Evolutionary conservation across 2,888 invertebrate genomes (phyloP), one percentile per base, ranked within the genome.

Genomic region (Pherbina coryleti): DNA sequence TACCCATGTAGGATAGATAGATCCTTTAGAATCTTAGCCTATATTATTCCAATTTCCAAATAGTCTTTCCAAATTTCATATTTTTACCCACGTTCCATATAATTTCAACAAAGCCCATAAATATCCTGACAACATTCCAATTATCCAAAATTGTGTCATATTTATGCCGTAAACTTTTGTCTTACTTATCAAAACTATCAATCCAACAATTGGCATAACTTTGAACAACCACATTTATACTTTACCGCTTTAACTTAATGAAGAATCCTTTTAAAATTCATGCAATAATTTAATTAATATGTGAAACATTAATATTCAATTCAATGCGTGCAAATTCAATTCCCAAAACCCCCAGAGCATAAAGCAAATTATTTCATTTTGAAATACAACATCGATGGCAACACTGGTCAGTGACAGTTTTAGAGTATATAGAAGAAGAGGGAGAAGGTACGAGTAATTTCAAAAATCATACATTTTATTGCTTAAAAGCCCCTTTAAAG

Each of bases 311-410:
- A 83, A 85, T 85, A 85, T 87, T 87, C 86, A 87, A 86, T 87
- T 86, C 85, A 80, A 83, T 86, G 85, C 85, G 87, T 87, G 87
- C 84, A 87, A 87, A 87, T 87, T 87, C 83, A 87, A 87, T 87
- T 86, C 85, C 83, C 86, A 82, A 84, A 84, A 84, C 83, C 85
- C 84, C 83, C 84, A 82, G 80, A 84, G 84, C 85, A 85, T 85
- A 82, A 85, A 83, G 83, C 82, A 84, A 86, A 86, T 86, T 86
- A 83, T 84, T 83, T 85, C 82, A 83, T 85, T 85, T 85, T 85
- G 83, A 85, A 81, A 81, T 82, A 77, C 78, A 64, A 34, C 78
- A 81, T 60, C 19, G 25, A 60, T 60, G 57, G 22, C 57, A 28
- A 22, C 11, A 60, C 57, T 55, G 19, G 55, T 55, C 19, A 22